Evolutionary conservation across 2,113 vertebrate species (phyloP).

Genomic region (Periophthalmus modestus): DNA sequence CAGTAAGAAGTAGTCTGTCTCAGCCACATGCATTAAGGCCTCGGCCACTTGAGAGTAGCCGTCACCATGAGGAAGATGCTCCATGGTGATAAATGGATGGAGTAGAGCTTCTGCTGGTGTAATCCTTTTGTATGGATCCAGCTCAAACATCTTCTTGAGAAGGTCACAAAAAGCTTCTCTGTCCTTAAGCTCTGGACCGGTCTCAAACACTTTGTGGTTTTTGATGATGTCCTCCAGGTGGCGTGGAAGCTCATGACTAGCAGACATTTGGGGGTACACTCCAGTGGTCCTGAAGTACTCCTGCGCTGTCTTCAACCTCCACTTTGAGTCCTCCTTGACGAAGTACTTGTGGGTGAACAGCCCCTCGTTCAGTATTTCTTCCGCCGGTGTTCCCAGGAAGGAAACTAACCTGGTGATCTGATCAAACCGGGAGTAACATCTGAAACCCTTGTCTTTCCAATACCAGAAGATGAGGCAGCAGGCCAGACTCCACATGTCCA

Average conservation of each 20-base stretch:
- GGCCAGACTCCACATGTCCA: not conserved
- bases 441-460: not conserved
- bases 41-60: not conserved
- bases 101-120: not conserved
- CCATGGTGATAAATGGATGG: not conserved
- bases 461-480: not conserved
- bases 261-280: not conserved
- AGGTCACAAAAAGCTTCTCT: not conserved
- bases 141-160: not conserved
- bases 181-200: not conserved
- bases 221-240: not conserved
- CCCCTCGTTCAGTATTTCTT: not conserved
- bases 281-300: not conserved
- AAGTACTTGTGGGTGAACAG: not conserved
- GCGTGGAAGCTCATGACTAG: not conserved
- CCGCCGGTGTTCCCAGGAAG: not conserved
- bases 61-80: not conserved
- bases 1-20: not conserved
- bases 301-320: not conserved
- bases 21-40: not conserved
- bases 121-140: not conserved
- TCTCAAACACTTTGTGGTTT: not conserved
- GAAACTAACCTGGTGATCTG: not conserved
- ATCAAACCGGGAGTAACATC: not conserved
- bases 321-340: constrained; percentile 1